Base-by-base conservation (phyloP, 2,888 invertebrate species). In the Ophion ellenae region DNA sequence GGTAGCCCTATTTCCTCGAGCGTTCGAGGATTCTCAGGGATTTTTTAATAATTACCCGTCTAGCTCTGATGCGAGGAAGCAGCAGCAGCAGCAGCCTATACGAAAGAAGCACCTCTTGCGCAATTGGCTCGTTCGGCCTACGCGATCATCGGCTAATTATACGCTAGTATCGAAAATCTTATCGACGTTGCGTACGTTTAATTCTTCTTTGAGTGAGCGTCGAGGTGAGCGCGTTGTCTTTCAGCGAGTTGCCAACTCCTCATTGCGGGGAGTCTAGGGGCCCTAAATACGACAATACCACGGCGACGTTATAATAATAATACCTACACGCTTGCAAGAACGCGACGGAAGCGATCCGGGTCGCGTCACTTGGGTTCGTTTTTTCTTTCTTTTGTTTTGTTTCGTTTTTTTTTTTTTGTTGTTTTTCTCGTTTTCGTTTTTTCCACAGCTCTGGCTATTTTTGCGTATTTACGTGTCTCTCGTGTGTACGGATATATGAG, bases 241-340 rank as follows among this genome's bases (percentile, higher is more conserved):
- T 86, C 87, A 66, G 86, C 81, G 85, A 88, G 88, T 85, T 87
- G 84, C 83, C 88, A 88, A 85, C 81, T 85, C 82, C 81, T 74
- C 85, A 71, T 70, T 0, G 40, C 5, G 40, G 53, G 64, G 90
- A 89, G 86, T 89, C 89, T 91, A 91, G 88, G 45, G 90, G 86
- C 57, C 88, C 74, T 89, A 91, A 87, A 75, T 85, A 86, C 88
- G 53, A 53, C 53, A 3, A 47, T 32, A 32, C 32, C 32, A 4
- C 47, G 47, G 11, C 47, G 11, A 47, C 11, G 87, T 32, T 57
- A 67, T 77, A 89, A 87, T 83, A 76, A 73, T 69, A 82, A 79
- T 82, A 69, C 70, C 83, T 87, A 87, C 67, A 28, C 77, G 36
- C 40, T 24, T 17, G 53, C 45, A 45, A 36, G 67, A 24, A 45